Evolutionary conservation across 2,113 vertebrate species (phyloP), one percentile per base, ranked within the genome.

Genomic region (Callionymus lyra): DNA sequence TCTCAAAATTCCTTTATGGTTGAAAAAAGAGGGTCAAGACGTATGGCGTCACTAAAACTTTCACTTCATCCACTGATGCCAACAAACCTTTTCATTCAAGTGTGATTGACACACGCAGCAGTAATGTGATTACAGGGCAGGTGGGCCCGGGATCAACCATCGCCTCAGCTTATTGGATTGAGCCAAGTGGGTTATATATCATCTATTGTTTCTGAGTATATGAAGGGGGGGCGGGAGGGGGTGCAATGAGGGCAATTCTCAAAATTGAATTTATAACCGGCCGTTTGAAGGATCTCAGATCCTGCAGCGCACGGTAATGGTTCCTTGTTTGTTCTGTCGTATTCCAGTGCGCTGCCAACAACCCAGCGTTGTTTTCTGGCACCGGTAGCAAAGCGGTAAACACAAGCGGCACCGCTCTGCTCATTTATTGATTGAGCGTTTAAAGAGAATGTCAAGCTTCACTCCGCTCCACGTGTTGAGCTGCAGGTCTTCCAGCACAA

Each of bases 181-280:
- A 82, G 75, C 71, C 80, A 84, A 87, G 81, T 82, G 78, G 79
- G 73, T 59, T 77, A 80, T 87, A 85, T 76, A 83, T 87, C 83
- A 86, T 84, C 77, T 79, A 81, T 85, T 86, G 84, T 86, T 84
- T 77, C 84, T 43, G 59, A 57, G 75, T 44, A 61, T 62, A 63
- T 71, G 18, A n/a, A 10, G 41, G 13, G 9, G 32, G 43, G 40
- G 40, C 2, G 4, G 2, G 39, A 19, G 12, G 10, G 6, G 12
- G 42, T 16, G 76, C 82, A 75, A 78, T 81, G 76, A 70, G 59
- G 71, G 76, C 81, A 83, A 85, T 85, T 84, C 68, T 41, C 70
- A 65, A 79, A 85, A 86, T 85, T 84, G 77, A 80, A 86, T 87
- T 84, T 79, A 76, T 75, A 80, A 70, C 68, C 69, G 60, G 19